These are phyloP conservation scores for Clinocottus analis DNA, from an alignment of 2,113 vertebrate genomes.

Conservation along the genomic window DNA sequence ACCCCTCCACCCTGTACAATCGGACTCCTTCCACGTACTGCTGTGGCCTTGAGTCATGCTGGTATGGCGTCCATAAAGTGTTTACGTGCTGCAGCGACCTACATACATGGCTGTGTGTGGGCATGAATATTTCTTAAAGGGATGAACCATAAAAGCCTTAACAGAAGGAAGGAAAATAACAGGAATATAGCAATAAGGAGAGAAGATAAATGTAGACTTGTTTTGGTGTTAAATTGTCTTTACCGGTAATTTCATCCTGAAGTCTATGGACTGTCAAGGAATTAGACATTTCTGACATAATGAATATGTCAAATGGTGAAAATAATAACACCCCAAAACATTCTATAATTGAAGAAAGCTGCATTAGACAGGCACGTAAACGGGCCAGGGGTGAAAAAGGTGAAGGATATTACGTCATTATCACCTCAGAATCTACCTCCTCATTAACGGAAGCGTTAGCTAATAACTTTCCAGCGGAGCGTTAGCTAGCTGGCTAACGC, in stretches of 20 bases:
- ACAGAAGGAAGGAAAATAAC: no score
- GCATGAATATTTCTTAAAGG: neutral
- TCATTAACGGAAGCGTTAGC: no score
- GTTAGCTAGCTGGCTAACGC: no score
- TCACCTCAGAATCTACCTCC: no score
- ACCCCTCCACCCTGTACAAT: slow-evolving; percentile 51
- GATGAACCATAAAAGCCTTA: no score
- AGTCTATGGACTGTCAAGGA: neutral
- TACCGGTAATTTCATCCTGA: neutral
- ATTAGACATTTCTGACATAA: neutral
- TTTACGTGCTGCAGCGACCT: slow-evolving; percentile 48
- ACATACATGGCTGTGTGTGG: slow-evolving; percentile 26
- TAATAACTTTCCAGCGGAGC: no score
- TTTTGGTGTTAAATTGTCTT: neutral
- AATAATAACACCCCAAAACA: neutral
- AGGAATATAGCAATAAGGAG: no score
- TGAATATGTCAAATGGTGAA: neutral
- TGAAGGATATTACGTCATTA: no score
- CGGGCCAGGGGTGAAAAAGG: no score
- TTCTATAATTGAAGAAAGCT: neutral
- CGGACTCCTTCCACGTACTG: no score
- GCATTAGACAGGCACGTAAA: no score
- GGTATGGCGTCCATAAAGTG: slow-evolving; percentile 4
- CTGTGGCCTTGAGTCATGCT: slow-evolving; percentile 19
- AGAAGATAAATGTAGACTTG: neutral